Percentiles rank a stretch among this genome's conserved stretches.
Conservation (phyloP, 2,113 vertebrate genomes). For the Hymenochirus boettgeri region DNA sequence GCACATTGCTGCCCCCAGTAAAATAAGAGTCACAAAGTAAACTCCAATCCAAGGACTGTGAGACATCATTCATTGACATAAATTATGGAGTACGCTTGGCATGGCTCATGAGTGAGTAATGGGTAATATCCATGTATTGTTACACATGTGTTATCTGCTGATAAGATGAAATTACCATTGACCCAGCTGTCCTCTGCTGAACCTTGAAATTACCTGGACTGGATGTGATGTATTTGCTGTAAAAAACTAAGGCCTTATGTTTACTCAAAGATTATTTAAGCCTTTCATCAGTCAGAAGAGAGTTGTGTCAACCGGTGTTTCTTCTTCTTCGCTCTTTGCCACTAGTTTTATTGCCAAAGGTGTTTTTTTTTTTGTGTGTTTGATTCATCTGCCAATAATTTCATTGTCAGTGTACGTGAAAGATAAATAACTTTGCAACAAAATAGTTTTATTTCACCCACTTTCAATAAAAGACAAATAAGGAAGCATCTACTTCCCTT, state of each 20-base stretch:
- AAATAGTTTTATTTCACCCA: too few relatives aligned
- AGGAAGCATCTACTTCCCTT: too few relatives aligned
- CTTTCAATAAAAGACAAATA: too few relatives aligned
- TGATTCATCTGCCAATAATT: slow-evolving; percentile 20
- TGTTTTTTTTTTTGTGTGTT: slow-evolving; percentile 26
- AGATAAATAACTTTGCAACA: too few relatives aligned
- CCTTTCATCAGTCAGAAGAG: slow-evolving; percentile 37
- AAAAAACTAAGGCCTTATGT: slow-evolving; percentile 21
- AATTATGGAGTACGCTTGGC: slow-evolving; percentile 12
- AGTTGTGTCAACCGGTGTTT: slow-evolving; percentile 18
- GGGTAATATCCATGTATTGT: slow-evolving; percentile 32
- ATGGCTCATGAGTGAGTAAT: slow-evolving; percentile 30
- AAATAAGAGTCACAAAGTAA: slow-evolving; percentile 6
- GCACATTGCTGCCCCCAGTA: slow-evolving; percentile 6
- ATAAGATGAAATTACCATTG: slow-evolving; percentile 32
- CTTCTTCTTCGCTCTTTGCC: slow-evolving; percentile 4
- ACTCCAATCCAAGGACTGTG: neutral
- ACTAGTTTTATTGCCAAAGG: slow-evolving; percentile 17
- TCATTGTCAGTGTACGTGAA: neutral
- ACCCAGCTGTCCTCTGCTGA: slow-evolving; percentile 39
- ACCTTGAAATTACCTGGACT: slow-evolving; percentile 38
- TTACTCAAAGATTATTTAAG: slow-evolving; percentile 36
- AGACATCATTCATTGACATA: slow-evolving; percentile 21
- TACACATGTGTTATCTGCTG: slow-evolving; percentile 33
- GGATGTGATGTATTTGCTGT: slow-evolving; percentile 29